Conservation (phyloP, 1,140 invertebrate species). For the Portunus trituberculatus region DNA sequence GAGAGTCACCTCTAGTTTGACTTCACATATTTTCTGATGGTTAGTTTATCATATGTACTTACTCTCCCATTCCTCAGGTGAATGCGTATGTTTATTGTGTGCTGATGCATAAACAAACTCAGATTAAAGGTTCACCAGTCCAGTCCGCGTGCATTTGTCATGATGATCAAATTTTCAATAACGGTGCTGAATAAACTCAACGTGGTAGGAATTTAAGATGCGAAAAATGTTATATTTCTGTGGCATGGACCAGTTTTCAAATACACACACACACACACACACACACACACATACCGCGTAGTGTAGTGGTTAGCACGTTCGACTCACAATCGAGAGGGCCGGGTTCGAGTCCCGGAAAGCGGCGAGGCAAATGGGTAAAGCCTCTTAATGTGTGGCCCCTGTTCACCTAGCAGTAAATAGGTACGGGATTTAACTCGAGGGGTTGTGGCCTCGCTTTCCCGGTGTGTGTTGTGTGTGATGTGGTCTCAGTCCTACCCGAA, state of each 20-base stretch:
- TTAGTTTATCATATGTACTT: background rate
- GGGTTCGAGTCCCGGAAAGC: too few species aligned
- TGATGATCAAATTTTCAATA: background rate
- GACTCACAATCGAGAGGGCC: too few species aligned
- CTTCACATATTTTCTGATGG: background rate
- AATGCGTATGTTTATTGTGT: background rate
- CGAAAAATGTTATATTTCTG: background rate
- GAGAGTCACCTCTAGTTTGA: background rate
- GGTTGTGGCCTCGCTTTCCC: too few species aligned
- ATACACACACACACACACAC: slow-evolving; percentile 27
- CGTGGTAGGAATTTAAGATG: background rate
- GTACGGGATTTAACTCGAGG: too few species aligned
- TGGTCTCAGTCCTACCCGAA: too few species aligned
- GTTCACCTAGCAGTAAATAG: too few species aligned
- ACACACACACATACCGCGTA: slow-evolving; percentile 57
- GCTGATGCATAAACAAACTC: background rate
- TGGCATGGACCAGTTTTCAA: background rate
- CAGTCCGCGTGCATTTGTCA: background rate
- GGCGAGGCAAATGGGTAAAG: too few species aligned
- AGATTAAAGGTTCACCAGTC: background rate
- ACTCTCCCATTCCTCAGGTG: background rate
- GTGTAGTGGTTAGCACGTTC: too few species aligned
- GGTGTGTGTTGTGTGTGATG: too few species aligned
- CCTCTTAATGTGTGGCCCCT: too few species aligned
- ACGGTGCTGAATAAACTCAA: background rate